A percentile compares a stretch with the other conserved stretches of the same genome.
Evolutionary conservation across 2,113 vertebrate species (phyloP).

Genomic region (Phycodurus eques): DNA sequence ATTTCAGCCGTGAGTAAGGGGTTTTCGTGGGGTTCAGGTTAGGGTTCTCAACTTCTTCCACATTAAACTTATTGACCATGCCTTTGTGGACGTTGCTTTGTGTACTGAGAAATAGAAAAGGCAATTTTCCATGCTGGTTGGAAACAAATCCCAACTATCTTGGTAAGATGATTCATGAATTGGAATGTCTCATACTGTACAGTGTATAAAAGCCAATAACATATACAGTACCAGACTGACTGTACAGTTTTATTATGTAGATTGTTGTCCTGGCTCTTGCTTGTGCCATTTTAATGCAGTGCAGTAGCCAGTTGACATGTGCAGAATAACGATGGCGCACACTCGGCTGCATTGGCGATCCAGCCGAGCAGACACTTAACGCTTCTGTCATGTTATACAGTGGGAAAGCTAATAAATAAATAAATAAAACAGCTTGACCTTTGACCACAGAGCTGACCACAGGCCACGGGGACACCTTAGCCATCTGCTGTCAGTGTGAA

Average conservation of each 20-base stretch:
- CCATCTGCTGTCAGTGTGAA: background rate
- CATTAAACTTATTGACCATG: too few species aligned
- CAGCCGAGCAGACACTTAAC: slow-evolving; percentile 24
- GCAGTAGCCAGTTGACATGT: slow-evolving; percentile 7
- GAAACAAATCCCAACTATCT: too few species aligned
- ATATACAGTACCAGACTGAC: too few species aligned
- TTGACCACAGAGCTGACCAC: slow-evolving; percentile 1
- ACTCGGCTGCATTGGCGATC: slow-evolving; percentile 16
- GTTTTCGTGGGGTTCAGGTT: too few species aligned
- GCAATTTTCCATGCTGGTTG: too few species aligned
- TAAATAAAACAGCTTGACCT: slow-evolving; percentile 8
- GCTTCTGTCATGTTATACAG: slow-evolving; percentile 19
- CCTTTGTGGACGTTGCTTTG: too few species aligned
- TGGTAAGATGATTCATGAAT: too few species aligned
- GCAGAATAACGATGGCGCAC: slow-evolving; percentile 16
- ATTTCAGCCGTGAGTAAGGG: too few species aligned
- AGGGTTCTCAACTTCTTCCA: too few species aligned
- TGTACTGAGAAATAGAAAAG: too few species aligned
- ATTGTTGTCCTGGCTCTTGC: background rate
- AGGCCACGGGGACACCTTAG: background rate
- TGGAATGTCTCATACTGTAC: too few species aligned
- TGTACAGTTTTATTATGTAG: background rate
- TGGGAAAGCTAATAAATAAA: slow-evolving; percentile 25
- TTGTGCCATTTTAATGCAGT: slow-evolving; percentile 9
- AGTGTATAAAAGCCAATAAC: too few species aligned